Base-by-base conservation (phyloP, 1,140 invertebrate species). In the Monochamus saltuarius region DNA sequence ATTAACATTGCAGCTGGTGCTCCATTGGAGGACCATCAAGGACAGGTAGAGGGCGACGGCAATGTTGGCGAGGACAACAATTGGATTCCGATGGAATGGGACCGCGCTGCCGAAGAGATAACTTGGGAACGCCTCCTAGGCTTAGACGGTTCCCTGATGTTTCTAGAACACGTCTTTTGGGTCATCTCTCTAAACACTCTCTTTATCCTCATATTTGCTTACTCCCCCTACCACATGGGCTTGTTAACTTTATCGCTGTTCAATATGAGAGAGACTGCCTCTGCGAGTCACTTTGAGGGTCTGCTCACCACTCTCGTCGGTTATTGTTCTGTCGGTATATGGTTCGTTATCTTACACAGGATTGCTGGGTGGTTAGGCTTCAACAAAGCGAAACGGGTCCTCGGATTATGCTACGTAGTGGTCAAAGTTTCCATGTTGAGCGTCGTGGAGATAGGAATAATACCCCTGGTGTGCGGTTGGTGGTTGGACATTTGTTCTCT, bases 111-210 rank as follows among this genome's bases (percentile, higher is more conserved):
- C 22, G 97, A 99, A 71, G 97, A 99, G 76, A 76, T 99, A 1
- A 99, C 97, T 0, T 99, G 97, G 97, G 96, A 99, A 75, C 82
- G 96, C 67, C 80, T 99, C 1, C 80, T 99, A 0, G 97, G 97
- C 1, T 79, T 99, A 1, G 97, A 99, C 81, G 97, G 97, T 0
- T 98, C 96, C 0, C 84, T 99, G 29, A 88, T 97, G 11, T 99
- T 99, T 73, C 79, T 99, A 19, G 97, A 99, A 79, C 96, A 99
- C 81, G 96, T 99, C 0, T 98, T 99, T 75, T 99, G 97, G 97
- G 95, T 98, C 7, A 92, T 98, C 7, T 97, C 95, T 0, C 80
- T 99, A 4, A 99, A 99, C 74, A 97, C 95, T 4, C 80, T 99
- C 14, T 99, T 98, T 76, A 97, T 99, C 60, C 85, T 98, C 56